phyloP scores from a whole-genome alignment of 2,797 vertebrate species.

The Gouania willdenowi region DNA sequence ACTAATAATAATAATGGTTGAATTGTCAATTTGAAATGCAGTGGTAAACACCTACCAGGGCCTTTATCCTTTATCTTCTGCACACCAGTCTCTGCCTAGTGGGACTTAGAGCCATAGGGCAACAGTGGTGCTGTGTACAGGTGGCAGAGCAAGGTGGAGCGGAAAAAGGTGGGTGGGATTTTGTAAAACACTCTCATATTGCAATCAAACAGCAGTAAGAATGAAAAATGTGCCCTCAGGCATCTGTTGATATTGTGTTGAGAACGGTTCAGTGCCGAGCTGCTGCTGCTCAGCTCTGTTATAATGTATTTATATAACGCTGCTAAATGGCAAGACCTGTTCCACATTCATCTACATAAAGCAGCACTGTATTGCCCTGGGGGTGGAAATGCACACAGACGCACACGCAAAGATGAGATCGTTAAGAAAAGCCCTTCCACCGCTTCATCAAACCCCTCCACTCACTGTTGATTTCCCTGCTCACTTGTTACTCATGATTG shows the following conservation, averaged over 20 bases:
- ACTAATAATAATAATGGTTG: too few relatives aligned
- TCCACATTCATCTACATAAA: constrained; percentile 95
- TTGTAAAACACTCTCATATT: constrained; percentile 84
- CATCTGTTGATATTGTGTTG: constrained; percentile 86
- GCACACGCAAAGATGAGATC: constrained; percentile 71
- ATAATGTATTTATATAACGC: constrained; percentile 79
- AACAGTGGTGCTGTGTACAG: constrained; percentile 19
- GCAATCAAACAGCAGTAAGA: constrained; percentile 78
- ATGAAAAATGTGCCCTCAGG: constrained; percentile 78
- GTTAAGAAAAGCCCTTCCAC: constrained; percentile 79
- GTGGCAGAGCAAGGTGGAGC: constrained; percentile 20
- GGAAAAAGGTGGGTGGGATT: too few relatives aligned
- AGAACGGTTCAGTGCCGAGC: constrained; percentile 58
- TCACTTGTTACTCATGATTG: constrained; percentile 85
- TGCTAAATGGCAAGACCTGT: constrained; percentile 87
- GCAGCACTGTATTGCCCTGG: constrained; percentile 83
- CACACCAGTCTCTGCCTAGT: constrained; percentile 64
- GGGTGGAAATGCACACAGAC: constrained; percentile 58
- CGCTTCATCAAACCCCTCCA: constrained; percentile 52
- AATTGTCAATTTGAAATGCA: too few relatives aligned
- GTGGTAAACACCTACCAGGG: too few relatives aligned
- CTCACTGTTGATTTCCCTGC: constrained; percentile 69
- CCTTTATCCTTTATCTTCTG: too few relatives aligned
- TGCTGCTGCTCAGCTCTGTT: constrained; percentile 56
- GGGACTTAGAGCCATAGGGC: constrained; percentile 78